phyloP scores from a whole-genome alignment of 2,888 invertebrate species.

The Heliconius ismenius region DNA sequence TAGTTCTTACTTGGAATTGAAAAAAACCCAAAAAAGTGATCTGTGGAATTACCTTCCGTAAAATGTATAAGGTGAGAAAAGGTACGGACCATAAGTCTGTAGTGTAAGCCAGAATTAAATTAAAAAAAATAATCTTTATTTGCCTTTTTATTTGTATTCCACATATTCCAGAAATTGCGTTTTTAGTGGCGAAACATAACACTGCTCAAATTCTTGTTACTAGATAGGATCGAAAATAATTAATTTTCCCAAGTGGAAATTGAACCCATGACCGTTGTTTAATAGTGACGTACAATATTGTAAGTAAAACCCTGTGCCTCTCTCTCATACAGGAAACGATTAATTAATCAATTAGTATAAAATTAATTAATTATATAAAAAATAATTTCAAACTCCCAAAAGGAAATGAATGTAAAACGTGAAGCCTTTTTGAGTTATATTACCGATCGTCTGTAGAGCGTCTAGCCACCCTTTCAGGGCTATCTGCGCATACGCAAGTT shows the following conservation, averaged over 20 bases:
- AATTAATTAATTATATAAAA: slow-evolving; percentile 3
- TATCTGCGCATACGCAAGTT: slow-evolving; percentile 58
- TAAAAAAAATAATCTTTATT: no score
- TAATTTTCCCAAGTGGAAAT: no score
- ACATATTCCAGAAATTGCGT: neutral
- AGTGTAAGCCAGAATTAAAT: no score
- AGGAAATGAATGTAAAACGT: slow-evolving; percentile 18
- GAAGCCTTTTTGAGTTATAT: slow-evolving; percentile 23
- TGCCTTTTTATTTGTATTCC: neutral
- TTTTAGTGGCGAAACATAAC: neutral
- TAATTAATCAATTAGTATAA: neutral
- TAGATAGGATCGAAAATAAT: neutral
- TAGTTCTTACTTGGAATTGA: no score
- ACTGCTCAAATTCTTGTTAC: neutral
- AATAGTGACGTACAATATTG: no score
- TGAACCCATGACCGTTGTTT: no score
- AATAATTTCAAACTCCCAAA: neutral
- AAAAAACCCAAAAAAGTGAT: neutral
- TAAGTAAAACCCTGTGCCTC: no score
- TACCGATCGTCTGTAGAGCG: slow-evolving; percentile 60
- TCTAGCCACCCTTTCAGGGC: slow-evolving; percentile 64
- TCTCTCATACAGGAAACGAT: neutral
- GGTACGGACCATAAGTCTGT: no score
- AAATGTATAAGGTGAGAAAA: no score
- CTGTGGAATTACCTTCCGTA: neutral